These are phyloP conservation scores for Laothoe populi DNA, from an alignment of 2,888 invertebrate species.

Conservation along the genomic window DNA sequence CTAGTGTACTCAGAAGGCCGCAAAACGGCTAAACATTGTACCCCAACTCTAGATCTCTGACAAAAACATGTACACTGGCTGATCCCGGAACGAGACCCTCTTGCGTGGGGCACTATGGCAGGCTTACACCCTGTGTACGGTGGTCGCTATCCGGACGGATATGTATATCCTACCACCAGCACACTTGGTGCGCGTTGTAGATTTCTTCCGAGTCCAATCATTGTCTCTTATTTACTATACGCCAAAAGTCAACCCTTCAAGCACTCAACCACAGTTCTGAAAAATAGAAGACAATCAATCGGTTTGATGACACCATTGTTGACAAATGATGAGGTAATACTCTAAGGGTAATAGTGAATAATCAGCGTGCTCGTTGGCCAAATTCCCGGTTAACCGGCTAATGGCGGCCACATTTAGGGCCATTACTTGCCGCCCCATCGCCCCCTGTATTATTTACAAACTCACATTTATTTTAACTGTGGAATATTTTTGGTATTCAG, in stretches of 20 bases:
- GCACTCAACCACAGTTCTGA: neutral
- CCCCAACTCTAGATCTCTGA: no score
- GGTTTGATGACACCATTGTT: conserved; percentile 1
- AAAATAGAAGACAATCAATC: neutral
- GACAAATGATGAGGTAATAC: conserved; percentile 23
- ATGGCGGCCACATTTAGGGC: conserved; percentile 24
- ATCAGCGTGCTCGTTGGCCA: neutral
- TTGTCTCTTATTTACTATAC: neutral
- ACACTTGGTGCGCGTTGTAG: no score
- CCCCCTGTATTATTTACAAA: conserved; percentile 31
- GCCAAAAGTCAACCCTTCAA: no score
- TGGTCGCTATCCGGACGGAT: no score
- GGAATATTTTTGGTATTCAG: conserved; percentile 26
- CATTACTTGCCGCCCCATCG: conserved; percentile 15
- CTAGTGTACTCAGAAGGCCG: no score
- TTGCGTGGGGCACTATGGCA: no score
- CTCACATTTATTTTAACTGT: conserved; percentile 27
- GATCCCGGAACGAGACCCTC: no score
- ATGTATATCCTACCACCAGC: no score
- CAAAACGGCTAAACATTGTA: no score
- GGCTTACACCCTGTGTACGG: no score
- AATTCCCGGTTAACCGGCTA: conserved; percentile 16
- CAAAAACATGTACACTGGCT: no score
- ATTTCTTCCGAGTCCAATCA: no score
- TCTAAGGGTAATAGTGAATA: conserved; percentile 24